These are phyloP conservation scores for Sclerurus mexicanus DNA, from an alignment of 2,113 vertebrate species.

Conservation along the genomic window DNA sequence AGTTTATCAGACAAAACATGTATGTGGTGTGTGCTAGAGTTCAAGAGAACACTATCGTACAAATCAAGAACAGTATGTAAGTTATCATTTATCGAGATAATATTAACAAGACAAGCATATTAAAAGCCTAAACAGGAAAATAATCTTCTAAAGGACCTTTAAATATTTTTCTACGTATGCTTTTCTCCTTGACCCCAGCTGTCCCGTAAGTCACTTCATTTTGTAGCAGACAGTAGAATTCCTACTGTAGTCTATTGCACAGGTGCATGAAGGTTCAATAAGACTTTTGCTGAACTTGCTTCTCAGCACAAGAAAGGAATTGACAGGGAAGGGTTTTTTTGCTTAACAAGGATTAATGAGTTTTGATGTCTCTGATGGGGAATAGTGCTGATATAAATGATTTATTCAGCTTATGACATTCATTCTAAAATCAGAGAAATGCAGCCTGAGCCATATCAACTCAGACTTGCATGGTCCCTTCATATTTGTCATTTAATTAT, in stretches of 20 bases:
- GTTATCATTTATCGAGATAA: neutral
- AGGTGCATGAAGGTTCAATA: neutral
- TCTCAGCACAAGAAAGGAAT: neutral
- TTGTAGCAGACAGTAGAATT: neutral
- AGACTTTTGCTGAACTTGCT: neutral
- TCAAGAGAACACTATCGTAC: rapidly evolving
- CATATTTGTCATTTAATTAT: neutral
- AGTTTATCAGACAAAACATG: neutral
- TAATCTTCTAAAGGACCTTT: neutral
- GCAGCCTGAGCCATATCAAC: neutral
- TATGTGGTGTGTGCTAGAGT: rapidly evolving
- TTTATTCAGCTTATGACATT: neutral
- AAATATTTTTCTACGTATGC: neutral
- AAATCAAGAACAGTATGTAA: neutral
- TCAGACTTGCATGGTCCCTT: neutral
- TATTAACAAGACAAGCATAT: neutral
- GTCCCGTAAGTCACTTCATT: neutral
- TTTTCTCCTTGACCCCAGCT: neutral
- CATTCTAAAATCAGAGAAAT: neutral
- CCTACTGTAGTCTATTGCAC: neutral
- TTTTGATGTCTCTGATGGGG: neutral
- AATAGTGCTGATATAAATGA: neutral
- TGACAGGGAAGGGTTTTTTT: neutral
- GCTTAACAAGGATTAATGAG: neutral
- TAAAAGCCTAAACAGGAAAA: neutral